These are phyloP conservation scores for Mongoloraphidia duomilia DNA, from an alignment of 2,888 invertebrate genomes.

Conservation along the genomic window DNA sequence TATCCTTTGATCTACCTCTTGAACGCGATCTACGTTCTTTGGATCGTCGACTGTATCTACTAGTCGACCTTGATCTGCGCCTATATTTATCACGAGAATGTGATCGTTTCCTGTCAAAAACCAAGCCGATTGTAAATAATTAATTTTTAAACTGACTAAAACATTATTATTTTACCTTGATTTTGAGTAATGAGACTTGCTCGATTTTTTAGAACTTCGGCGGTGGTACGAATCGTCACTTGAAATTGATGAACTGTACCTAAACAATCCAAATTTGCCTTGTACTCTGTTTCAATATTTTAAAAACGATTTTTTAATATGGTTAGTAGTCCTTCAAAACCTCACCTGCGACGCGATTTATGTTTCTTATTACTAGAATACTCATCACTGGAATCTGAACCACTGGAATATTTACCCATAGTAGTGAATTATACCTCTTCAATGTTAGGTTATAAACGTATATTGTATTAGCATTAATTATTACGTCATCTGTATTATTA, in stretches of 20 bases:
- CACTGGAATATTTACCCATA: conserved; percentile 32
- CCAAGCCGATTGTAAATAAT: neutral
- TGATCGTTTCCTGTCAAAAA: conserved; percentile 14
- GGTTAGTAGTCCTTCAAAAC: conserved; percentile 20
- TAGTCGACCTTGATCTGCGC: conserved; percentile 16
- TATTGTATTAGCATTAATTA: too few species aligned
- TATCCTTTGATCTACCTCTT: conserved; percentile 16
- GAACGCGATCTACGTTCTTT: conserved; percentile 11
- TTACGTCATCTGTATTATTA: too few species aligned
- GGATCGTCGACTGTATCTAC: conserved; percentile 12
- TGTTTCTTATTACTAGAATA: conserved; percentile 24
- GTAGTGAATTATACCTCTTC: neutral
- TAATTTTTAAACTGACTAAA: neutral
- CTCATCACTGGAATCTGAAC: conserved; percentile 25
- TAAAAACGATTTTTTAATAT: neutral
- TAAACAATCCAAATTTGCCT: conserved; percentile 3
- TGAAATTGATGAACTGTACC: conserved; percentile 1
- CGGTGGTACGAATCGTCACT: conserved; percentile 1
- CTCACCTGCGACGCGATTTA: conserved; percentile 25
- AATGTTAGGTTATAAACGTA: neutral
- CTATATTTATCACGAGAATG: conserved; percentile 21
- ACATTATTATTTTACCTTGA: neutral
- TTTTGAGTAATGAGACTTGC: neutral
- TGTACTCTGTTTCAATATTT: neutral
- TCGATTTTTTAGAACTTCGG: neutral